Percentiles rank a stretch among this genome's conserved stretches.
Evolutionary conservation across 2,797 vertebrate species (phyloP).

Genomic region (Cyprinodon diabolis): DNA sequence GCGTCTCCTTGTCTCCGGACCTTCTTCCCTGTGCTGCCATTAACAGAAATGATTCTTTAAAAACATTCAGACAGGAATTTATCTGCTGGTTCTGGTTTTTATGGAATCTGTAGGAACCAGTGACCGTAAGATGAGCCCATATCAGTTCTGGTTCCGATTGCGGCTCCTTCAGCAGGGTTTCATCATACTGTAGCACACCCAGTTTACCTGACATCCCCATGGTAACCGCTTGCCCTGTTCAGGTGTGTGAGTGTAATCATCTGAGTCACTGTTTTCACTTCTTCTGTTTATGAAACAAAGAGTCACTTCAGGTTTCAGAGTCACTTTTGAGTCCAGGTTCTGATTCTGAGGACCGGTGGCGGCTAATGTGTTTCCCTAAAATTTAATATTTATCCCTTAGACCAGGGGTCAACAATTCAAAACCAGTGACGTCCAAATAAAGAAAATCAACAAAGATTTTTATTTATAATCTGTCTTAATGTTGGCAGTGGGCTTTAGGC

Average conservation of each 20-base stretch:
- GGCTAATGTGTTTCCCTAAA: no score
- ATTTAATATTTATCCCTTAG: no score
- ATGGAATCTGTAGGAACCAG: neutral
- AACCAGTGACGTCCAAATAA: no score
- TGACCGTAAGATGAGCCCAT: neutral
- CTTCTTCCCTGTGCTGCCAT: neutral
- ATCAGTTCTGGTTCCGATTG: neutral
- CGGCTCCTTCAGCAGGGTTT: neutral
- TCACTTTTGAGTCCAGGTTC: neutral
- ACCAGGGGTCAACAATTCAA: no score
- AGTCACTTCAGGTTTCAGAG: neutral
- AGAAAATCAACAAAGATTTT: no score
- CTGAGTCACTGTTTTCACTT: constrained; percentile 13
- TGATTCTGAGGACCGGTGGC: neutral
- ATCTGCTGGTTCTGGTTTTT: neutral
- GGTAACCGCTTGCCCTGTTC: constrained; percentile 10
- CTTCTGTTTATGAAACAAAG: constrained; percentile 1
- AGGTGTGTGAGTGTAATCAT: constrained; percentile 13
- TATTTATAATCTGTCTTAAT: no score
- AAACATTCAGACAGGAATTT: neutral
- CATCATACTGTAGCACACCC: constrained; percentile 9
- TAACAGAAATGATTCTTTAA: no score
- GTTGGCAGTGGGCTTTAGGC: no score
- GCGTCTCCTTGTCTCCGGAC: neutral
- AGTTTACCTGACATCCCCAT: constrained; percentile 2